phyloP scores from a whole-genome alignment of 2,113 vertebrate species.

The Gymnogyps californianus region DNA sequence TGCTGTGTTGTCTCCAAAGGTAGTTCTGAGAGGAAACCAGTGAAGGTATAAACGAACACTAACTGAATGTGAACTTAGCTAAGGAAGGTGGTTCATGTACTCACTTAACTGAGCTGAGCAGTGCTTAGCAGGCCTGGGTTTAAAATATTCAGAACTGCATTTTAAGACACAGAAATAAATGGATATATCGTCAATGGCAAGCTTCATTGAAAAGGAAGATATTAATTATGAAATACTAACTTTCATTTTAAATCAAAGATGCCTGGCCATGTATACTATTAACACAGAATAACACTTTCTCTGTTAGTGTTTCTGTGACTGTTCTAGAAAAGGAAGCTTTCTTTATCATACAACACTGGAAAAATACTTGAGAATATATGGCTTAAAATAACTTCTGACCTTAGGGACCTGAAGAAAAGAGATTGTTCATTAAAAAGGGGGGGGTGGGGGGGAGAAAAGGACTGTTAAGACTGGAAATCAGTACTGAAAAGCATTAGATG shows the following conservation, averaged over 20 bases:
- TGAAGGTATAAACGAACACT: neutral
- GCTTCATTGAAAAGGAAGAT: neutral
- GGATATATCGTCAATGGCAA: neutral
- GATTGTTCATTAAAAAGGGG: neutral
- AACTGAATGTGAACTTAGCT: neutral
- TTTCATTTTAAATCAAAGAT: neutral
- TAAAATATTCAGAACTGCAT: neutral
- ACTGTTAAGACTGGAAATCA: neutral
- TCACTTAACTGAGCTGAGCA: neutral
- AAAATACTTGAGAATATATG: neutral
- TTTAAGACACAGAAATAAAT: neutral
- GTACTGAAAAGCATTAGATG: neutral
- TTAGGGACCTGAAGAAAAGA: neutral
- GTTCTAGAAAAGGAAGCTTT: neutral
- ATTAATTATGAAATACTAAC: neutral
- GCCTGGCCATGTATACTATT: neutral
- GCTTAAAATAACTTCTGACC: neutral
- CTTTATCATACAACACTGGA: neutral
- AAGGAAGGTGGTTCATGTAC: neutral
- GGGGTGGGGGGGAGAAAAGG: fast-evolving
- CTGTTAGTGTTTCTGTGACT: neutral
- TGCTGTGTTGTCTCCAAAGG: neutral
- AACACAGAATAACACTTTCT: neutral
- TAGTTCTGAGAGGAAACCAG: neutral
- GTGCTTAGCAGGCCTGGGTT: neutral